phyloP scores from a whole-genome alignment of 2,797 vertebrate genomes.

The Enteromius mattozi region DNA sequence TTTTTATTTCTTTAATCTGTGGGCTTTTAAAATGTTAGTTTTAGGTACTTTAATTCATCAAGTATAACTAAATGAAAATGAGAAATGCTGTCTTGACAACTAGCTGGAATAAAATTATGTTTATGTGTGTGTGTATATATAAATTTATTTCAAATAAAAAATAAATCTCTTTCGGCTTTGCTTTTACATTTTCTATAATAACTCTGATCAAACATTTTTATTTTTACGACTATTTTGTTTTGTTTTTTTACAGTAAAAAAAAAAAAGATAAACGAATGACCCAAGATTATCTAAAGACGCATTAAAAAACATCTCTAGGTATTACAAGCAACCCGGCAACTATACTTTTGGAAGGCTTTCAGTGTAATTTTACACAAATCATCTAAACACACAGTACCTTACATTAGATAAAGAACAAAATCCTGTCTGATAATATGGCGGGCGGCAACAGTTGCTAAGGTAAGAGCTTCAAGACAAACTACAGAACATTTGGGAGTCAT shows the following conservation, averaged over 20 bases:
- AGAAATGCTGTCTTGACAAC: neutral
- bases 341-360: neutral
- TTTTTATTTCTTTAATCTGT: neutral
- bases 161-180: neutral
- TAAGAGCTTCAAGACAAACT: constrained; percentile 16
- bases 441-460: neutral
- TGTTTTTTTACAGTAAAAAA: neutral
- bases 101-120: neutral
- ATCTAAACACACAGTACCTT: neutral
- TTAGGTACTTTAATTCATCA: neutral
- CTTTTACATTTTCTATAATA: neutral
- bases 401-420: neutral
- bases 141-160: too few species aligned
- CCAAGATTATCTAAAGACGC: too few species aligned
- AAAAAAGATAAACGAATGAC: neutral
- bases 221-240: too few species aligned
- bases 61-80: neutral
- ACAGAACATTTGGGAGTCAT: constrained; percentile 29
- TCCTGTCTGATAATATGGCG: neutral
- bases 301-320: neutral
- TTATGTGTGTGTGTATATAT: too few species aligned
- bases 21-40: neutral
- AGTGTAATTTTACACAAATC: neutral
- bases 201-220: neutral
- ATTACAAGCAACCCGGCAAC: neutral